These are phyloP conservation scores for Anorthoa munda DNA, from an alignment of 2,888 invertebrate species.

Conservation along the genomic window DNA sequence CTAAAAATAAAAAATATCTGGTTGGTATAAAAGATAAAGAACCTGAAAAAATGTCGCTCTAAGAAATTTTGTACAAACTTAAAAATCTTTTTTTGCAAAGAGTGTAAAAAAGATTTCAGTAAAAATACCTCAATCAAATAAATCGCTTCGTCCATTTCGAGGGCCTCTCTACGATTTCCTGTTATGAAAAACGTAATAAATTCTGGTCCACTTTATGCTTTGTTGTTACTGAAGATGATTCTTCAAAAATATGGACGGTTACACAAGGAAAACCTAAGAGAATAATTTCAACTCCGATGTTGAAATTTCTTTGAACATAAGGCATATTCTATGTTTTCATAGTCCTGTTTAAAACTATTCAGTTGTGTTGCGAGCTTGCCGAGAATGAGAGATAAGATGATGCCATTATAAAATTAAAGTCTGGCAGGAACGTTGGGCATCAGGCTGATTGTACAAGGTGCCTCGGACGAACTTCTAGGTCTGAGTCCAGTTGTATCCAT, in stretches of 20 bases:
- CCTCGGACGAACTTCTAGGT: background rate
- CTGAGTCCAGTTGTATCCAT: too few relatives aligned
- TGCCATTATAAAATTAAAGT: background rate
- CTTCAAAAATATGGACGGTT: slow-evolving; percentile 15
- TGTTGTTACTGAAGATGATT: slow-evolving; percentile 30
- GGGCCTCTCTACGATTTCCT: slow-evolving; percentile 56
- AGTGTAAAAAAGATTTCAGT: slow-evolving; percentile 46
- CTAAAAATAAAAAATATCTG: background rate
- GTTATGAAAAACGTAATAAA: slow-evolving; percentile 53
- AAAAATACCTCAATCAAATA: slow-evolving; percentile 60
- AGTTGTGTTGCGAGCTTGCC: background rate
- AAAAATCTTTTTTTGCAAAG: slow-evolving; percentile 26
- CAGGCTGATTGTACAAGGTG: too few relatives aligned
- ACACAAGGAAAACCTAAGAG: slow-evolving; percentile 2
- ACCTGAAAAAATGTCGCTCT: background rate
- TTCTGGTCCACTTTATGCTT: slow-evolving; percentile 51
- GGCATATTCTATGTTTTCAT: background rate
- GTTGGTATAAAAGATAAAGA: background rate
- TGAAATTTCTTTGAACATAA: background rate
- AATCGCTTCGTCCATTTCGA: slow-evolving; percentile 63
- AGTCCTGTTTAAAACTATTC: background rate
- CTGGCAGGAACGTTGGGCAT: background rate
- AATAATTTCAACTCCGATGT: background rate
- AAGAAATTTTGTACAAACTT: slow-evolving; percentile 13
- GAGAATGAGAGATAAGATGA: background rate